These are phyloP conservation scores for Zaprionus davidi DNA, from an alignment of 1,140 invertebrate genomes.

Conservation along the genomic window DNA sequence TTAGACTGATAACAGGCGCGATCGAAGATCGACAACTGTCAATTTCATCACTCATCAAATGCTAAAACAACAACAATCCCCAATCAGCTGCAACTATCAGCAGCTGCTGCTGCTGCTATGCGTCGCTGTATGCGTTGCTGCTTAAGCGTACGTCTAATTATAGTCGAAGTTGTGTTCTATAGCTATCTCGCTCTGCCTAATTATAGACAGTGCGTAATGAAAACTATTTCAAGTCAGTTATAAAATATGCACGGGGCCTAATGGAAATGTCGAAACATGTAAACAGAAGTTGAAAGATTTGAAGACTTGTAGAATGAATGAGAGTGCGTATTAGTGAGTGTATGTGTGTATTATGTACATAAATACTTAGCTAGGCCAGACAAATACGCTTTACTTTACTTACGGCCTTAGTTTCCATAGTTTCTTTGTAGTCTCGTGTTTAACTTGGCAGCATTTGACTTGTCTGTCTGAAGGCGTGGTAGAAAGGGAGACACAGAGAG, in stretches of 20 bases:
- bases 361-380: conserved; percentile 25
- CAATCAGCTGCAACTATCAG: conserved; percentile 59
- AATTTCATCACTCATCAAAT: conserved; percentile 59
- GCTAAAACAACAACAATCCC: conserved; percentile 26
- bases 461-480: not conserved
- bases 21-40: conserved; percentile 20
- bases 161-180: conserved; percentile 42
- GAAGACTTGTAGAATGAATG: conserved; percentile 3
- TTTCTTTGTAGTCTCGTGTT: conserved; percentile 52
- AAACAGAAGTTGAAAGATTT: conserved; percentile 51
- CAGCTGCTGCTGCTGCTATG: conserved; percentile 16
- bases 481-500: not conserved
- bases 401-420: conserved; percentile 54
- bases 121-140: not conserved
- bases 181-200: conserved; percentile 46
- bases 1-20: not conserved
- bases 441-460: conserved; percentile 31
- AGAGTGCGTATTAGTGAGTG: not conserved
- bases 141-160: conserved; percentile 58
- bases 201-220: conserved; percentile 72
- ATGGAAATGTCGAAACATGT: conserved; percentile 76
- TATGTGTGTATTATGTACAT: not conserved
- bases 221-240: conserved; percentile 78
- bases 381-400: conserved; percentile 60
- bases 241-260: conserved; percentile 73